phyloP scores from a whole-genome alignment of 2,113 vertebrate species.

The Falcunculus frontatus region DNA sequence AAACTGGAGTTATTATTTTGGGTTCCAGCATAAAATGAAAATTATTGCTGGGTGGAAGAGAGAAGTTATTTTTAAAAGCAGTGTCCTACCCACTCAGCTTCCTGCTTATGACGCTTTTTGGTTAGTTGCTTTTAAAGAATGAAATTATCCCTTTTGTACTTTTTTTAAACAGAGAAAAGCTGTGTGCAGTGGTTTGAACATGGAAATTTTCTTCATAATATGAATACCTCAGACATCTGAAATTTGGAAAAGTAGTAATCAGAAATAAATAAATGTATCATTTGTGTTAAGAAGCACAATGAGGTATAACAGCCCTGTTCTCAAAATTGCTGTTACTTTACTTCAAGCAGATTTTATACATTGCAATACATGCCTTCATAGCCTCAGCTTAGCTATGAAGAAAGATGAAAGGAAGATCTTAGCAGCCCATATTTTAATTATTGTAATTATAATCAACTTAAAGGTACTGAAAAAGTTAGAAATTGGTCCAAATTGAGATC shows the following conservation, averaged over 20 bases:
- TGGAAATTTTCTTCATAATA: background rate
- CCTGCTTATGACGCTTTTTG: background rate
- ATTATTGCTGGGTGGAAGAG: background rate
- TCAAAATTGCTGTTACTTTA: background rate
- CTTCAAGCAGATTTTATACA: background rate
- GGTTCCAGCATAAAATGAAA: background rate
- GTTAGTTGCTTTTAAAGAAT: background rate
- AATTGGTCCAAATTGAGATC: background rate
- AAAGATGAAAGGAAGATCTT: background rate
- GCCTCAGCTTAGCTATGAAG: background rate
- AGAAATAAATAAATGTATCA: background rate
- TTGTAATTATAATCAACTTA: background rate
- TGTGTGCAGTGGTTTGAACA: background rate
- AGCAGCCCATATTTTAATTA: background rate
- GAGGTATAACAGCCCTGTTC: background rate
- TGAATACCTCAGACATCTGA: background rate
- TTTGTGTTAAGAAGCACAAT: background rate
- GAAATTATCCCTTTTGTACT: background rate
- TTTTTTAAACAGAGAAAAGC: background rate
- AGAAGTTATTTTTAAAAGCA: slow-evolving; percentile 11
- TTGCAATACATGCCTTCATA: background rate
- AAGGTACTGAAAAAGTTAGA: background rate
- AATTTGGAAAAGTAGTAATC: background rate
- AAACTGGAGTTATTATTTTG: background rate
- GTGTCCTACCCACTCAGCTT: slow-evolving; percentile 6